A percentile compares a stretch with the other conserved stretches of the same genome.
phyloP scores from a whole-genome alignment of 2,113 vertebrate species.

The Sardina pilchardus region DNA sequence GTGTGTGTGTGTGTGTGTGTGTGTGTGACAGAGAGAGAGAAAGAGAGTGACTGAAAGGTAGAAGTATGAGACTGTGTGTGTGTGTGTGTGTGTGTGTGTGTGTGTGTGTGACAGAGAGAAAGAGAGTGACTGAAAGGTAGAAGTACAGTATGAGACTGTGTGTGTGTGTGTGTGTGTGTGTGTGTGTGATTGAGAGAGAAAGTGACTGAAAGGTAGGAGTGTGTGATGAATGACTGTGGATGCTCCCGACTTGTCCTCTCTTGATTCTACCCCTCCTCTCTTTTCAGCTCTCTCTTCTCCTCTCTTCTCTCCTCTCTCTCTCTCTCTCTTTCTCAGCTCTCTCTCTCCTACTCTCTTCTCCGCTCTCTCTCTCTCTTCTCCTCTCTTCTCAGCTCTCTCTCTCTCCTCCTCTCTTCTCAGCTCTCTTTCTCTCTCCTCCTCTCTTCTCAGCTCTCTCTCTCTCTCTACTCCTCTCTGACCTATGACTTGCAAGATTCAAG shows the following conservation, averaged over 20 bases:
- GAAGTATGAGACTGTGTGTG: not conserved
- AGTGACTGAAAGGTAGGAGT: not conserved
- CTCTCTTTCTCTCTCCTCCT: not conserved
- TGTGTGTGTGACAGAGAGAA: conserved; percentile 21
- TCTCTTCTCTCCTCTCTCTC: not conserved
- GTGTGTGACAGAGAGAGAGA: not conserved
- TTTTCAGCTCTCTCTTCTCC: not conserved
- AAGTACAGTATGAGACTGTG: not conserved
- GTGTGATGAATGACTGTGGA: not conserved
- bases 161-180: not conserved
- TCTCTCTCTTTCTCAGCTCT: not conserved
- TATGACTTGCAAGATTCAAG: not conserved
- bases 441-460: not conserved
- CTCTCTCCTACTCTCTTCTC: too few species aligned
- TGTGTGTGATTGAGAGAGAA: conserved; percentile 21
- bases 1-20: conserved; percentile 26
- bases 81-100: conserved; percentile 16
- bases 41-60: not conserved
- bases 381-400: not conserved
- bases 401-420: too few species aligned
- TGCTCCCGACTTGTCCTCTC: not conserved
- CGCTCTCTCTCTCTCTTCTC: not conserved
- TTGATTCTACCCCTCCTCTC: too few species aligned
- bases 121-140: not conserved
- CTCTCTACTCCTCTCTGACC: not conserved